Percentiles rank a stretch among this genome's conserved stretches.
Evolutionary conservation across 2,113 vertebrate genomes (phyloP).

Genomic region (Erpornis zantholeuca): DNA sequence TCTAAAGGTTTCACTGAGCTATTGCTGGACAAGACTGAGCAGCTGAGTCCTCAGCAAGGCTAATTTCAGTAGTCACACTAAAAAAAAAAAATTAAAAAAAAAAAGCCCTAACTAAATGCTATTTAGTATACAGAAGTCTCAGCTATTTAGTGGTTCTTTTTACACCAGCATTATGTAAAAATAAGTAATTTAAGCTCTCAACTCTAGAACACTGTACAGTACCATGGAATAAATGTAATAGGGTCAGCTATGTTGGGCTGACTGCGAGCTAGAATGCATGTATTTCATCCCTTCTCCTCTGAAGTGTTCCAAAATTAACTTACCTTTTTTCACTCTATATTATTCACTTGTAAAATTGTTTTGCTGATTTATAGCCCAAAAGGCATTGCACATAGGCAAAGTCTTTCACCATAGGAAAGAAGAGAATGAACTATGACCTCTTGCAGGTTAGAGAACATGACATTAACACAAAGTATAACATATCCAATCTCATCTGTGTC

Average conservation of each 20-base stretch:
- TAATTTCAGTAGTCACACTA: not conserved
- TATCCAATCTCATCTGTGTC: not conserved
- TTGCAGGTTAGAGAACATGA: not conserved
- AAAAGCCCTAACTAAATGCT: not conserved
- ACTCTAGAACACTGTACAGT: not conserved
- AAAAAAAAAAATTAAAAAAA: not conserved
- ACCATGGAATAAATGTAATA: not conserved
- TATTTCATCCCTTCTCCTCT: not conserved
- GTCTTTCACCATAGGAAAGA: not conserved
- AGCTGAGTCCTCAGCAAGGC: not conserved
- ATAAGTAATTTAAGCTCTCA: not conserved
- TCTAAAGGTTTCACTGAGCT: not conserved
- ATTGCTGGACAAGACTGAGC: not conserved
- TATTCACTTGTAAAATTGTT: not conserved
- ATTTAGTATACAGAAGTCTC: not conserved
- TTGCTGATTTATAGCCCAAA: not conserved
- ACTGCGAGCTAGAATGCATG: not conserved
- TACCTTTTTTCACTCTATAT: no score
- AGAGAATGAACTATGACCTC: not conserved
- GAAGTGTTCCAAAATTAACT: not conserved
- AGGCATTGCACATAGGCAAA: not conserved
- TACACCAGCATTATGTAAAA: not conserved
- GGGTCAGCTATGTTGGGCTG: not conserved
- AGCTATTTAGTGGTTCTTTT: not conserved
- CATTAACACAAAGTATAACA: not conserved